Evolutionary conservation across 2,113 vertebrate genomes (phyloP), one percentile per base, ranked within the genome.

Genomic region (Chinchilla lanigera): DNA sequence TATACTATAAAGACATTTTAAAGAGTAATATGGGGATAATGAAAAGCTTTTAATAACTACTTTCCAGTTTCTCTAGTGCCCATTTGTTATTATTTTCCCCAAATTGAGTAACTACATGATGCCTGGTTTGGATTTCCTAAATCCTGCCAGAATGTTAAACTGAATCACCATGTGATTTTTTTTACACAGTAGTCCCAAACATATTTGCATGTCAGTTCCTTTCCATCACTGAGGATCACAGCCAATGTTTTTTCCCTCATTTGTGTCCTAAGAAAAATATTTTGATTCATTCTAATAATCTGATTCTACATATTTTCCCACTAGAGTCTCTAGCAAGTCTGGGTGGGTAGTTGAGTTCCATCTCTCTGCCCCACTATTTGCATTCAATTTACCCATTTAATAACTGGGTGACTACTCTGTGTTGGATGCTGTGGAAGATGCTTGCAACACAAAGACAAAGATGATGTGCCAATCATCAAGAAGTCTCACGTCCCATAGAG

Each of bases 1-100:
- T 35, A 11, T 7, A 35, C 30, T 75, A 65, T 69, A 67, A 83
- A 67, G 52, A 54, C 38, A 38, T 77, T 90, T 97, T 60, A 86
- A 95, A 75, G 11, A 69, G 75, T n/a, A 82, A 60, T 90, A 38
- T 7, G 50, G 20, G 56, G 35, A 95, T 82, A 82, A 87, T 63
- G 84, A 87, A 71, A 92, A 82, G 63, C 61, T 92, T 63, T 73
- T 87, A 87, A 54, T 89, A 89, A 67, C 54, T 77, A 30, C 84
- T 83, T 77, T 52, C 26, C 52, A 87, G 58, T 60, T 87, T 97
- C 88, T 87, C 22, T 71, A 44, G 30, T 61, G 26, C 17, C 63
- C 58, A 67, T 60, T 75, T 86, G 50, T 82, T 56, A 77, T 54
- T 50, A 82, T 86, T 80, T 93, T 69, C 35, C 30, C 75, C 22